phyloP scores from a whole-genome alignment of 2,888 invertebrate species.

The Baronia brevicornis region DNA sequence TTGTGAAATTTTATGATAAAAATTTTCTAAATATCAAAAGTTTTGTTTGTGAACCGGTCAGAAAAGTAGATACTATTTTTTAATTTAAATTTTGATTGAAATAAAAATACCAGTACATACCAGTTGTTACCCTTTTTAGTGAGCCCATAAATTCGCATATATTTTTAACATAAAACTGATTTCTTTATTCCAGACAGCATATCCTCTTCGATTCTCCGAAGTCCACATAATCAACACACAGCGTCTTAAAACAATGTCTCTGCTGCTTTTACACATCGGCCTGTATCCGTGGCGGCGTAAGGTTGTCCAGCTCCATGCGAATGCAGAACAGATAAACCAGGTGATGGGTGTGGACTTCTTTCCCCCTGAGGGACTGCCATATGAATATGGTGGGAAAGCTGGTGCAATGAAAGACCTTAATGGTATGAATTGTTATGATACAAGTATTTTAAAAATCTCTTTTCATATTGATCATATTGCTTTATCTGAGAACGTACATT shows the following conservation, averaged over 20 bases:
- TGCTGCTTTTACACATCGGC: conserved; percentile 68
- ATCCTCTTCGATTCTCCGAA: conserved; percentile 87
- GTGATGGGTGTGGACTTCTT: conserved; percentile 75
- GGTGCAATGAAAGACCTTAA: conserved; percentile 84
- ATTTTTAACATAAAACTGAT: too few species aligned
- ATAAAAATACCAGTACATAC: too few species aligned
- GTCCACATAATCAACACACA: conserved; percentile 87
- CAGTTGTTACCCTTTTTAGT: too few species aligned
- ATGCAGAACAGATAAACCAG: conserved; percentile 45
- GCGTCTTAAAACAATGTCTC: conserved; percentile 81
- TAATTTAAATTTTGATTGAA: too few species aligned
- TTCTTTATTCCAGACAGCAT: conserved; percentile 79
- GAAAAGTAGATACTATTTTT: too few species aligned
- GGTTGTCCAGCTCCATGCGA: conserved; percentile 47
- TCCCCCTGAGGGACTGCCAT: conserved; percentile 83
- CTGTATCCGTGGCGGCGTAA: conserved; percentile 63
- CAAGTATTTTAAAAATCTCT: conserved; percentile 1
- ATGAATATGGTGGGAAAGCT: conserved; percentile 88
- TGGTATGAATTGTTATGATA: conserved; percentile 50
- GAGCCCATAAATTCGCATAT: too few species aligned
- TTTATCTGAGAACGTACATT: too few species aligned
- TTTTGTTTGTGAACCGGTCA: too few species aligned
- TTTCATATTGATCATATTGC: not conserved
- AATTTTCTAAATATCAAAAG: too few species aligned
- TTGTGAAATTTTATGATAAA: conserved; percentile 2